Evolutionary conservation across 1,140 invertebrate genomes (phyloP).

Genomic region (Rhynchophorus ferrugineus): DNA sequence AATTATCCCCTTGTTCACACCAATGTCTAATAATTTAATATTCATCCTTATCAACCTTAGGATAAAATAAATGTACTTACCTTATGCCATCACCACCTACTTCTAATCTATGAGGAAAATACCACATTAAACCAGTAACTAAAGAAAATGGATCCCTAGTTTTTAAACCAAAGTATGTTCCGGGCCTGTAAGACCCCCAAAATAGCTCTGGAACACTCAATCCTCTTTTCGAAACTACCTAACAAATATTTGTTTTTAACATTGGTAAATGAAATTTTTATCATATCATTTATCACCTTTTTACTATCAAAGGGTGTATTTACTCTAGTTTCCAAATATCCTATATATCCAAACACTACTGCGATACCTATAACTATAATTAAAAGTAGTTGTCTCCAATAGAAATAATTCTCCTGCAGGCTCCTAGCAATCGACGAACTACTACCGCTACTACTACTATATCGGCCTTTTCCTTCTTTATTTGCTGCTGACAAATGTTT

Average conservation of each 20-base stretch:
- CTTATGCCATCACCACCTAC: conserved; percentile 62
- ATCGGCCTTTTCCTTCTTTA: conserved; percentile 21
- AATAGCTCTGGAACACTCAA: conserved; percentile 70
- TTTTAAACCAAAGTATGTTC: conserved; percentile 85
- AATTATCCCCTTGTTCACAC: conserved; percentile 84
- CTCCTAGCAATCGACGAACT: conserved; percentile 34
- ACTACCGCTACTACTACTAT: conserved; percentile 43
- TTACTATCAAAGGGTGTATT: conserved; percentile 75
- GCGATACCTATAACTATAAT: conserved; percentile 53
- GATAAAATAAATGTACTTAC: conserved; percentile 34
- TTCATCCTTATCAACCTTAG: background rate
- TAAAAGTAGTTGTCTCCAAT: conserved; percentile 47
- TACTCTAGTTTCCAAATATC: conserved; percentile 79
- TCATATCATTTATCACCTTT: conserved; percentile 49
- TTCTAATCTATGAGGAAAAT: conserved; percentile 61
- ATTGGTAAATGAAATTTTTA: conserved; percentile 6
- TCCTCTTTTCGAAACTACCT: conserved; percentile 62
- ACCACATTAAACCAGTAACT: conserved; percentile 96
- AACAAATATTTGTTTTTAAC: conserved; percentile 7
- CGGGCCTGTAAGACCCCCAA: conserved; percentile 89
- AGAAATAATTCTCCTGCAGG: conserved; percentile 30
- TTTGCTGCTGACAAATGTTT: conserved; percentile 16
- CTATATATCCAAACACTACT: conserved; percentile 66
- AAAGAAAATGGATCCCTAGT: conserved; percentile 80
- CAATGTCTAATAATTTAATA: conserved; percentile 62